Evolutionary conservation across 2,888 invertebrate species (phyloP).

Genomic region (Cremastinae sp.): DNA sequence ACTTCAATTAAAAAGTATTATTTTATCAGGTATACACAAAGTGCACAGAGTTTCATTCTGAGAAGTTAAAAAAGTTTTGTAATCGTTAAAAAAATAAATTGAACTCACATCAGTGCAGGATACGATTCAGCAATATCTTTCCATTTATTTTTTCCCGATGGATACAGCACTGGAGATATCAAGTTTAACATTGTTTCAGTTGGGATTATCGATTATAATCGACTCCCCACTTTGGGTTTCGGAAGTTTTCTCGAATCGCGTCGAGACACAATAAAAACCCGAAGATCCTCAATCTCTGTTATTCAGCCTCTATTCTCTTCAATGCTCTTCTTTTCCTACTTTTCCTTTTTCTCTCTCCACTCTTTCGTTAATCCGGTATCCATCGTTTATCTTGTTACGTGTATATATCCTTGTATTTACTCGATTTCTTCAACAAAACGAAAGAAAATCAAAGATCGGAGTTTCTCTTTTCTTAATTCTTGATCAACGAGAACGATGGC

Average conservation of each 20-base stretch:
- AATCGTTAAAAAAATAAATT: too few relatives aligned
- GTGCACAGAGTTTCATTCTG: too few relatives aligned
- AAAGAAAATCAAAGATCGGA: too few relatives aligned
- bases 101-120: too few relatives aligned
- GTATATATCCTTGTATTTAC: background rate
- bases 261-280: slow-evolving; percentile 11
- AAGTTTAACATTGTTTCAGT: slow-evolving; percentile 44
- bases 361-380: slow-evolving; percentile 39
- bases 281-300: slow-evolving; percentile 29
- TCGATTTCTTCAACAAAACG: too few relatives aligned
- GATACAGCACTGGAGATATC: slow-evolving; percentile 29
- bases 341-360: slow-evolving; percentile 4
- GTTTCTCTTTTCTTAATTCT: too few relatives aligned
- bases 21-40: too few relatives aligned
- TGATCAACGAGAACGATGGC: too few relatives aligned
- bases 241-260: slow-evolving; percentile 1
- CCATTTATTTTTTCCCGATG: too few relatives aligned
- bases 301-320: slow-evolving; percentile 4
- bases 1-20: too few relatives aligned
- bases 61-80: too few relatives aligned
- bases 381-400: background rate
- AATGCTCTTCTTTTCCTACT: slow-evolving; percentile 8
- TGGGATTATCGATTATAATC: slow-evolving; percentile 50
- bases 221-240: background rate
- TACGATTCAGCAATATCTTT: too few relatives aligned